phyloP scores from a whole-genome alignment of 2,113 vertebrate genomes.

The Oreocharis arfaki region DNA sequence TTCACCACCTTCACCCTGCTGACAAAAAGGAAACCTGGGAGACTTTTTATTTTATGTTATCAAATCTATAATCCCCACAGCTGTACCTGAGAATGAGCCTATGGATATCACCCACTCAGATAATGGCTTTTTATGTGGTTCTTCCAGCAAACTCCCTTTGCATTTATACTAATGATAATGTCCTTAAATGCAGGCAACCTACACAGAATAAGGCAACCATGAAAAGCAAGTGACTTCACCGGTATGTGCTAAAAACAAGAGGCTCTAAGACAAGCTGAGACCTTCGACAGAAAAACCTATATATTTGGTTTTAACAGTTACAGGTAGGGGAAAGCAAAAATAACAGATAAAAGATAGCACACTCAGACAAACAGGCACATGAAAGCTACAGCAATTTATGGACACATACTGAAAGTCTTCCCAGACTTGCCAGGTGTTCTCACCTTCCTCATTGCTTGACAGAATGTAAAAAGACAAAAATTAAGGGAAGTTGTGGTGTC shows the following conservation, averaged over 20 bases:
- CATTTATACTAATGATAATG: neutral
- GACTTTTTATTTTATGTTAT: neutral
- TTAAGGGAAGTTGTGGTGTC: neutral
- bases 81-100: neutral
- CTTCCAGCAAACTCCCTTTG: neutral
- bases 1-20: neutral
- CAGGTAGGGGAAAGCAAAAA: neutral
- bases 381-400: neutral
- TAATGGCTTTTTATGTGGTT: neutral
- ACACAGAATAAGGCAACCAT: neutral
- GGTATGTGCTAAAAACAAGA: neutral
- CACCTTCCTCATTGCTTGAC: neutral
- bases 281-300: neutral
- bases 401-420: neutral
- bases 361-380: neutral
- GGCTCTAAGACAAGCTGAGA: neutral
- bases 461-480: neutral
- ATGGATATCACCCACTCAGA: neutral
- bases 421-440: neutral
- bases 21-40: neutral
- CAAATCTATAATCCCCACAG: neutral
- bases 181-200: neutral
- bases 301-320: neutral
- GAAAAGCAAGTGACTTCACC: neutral
- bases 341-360: neutral